These are phyloP conservation scores for Pomatostomus ruficeps DNA, from an alignment of 2,113 vertebrate species.

Conservation along the genomic window DNA sequence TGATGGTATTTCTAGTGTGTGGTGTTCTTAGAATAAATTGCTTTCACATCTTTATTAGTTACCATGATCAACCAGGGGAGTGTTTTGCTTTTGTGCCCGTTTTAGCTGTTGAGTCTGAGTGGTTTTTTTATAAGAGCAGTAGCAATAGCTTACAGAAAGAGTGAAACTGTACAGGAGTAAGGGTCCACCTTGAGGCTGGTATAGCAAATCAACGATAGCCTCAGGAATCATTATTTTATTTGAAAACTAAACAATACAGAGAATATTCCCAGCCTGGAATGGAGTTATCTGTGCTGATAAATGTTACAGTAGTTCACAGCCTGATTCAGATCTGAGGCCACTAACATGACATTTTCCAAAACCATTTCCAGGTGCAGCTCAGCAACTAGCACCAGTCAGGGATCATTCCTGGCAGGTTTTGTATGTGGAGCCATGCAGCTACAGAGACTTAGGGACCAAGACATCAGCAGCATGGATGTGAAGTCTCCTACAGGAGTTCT, in stretches of 20 bases:
- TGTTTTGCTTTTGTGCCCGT: not conserved
- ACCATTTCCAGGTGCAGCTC: not conserved
- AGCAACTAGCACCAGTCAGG: not conserved
- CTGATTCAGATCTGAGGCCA: not conserved
- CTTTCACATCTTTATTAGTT: not conserved
- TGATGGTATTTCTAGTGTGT: not conserved
- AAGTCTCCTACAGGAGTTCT: not conserved
- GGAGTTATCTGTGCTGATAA: not conserved
- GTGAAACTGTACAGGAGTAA: not conserved
- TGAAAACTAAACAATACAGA: not conserved
- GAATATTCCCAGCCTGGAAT: not conserved
- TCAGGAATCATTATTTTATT: not conserved
- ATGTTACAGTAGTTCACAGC: not conserved
- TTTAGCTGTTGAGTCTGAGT: not conserved
- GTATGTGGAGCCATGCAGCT: rapidly evolving
- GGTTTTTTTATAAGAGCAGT: not conserved
- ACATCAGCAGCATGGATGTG: not conserved
- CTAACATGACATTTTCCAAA: not conserved
- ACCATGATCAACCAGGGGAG: not conserved
- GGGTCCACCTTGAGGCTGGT: not conserved
- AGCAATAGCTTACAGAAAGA: not conserved
- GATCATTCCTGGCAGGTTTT: not conserved
- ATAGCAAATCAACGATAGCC: not conserved
- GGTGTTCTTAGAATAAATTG: not conserved
- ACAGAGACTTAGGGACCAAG: not conserved